Conservation (phyloP, 2,797 vertebrate genomes). For the Sebastes cheni region DNA sequence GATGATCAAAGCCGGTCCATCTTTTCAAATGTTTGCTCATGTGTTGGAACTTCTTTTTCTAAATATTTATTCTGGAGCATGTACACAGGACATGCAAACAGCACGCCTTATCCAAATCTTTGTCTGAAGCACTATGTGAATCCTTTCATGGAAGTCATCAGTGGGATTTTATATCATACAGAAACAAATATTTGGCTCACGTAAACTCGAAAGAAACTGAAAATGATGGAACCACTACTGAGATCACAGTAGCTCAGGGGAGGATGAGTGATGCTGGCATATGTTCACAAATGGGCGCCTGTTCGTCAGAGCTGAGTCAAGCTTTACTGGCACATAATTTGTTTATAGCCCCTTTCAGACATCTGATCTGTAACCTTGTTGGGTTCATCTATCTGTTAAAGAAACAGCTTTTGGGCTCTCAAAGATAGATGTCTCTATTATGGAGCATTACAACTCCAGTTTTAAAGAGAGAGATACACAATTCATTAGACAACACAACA, state of each 20-base stretch:
- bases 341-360: constrained; percentile 25
- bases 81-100: not conserved
- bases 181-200: not conserved
- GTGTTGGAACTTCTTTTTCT: not conserved
- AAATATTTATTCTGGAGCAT: not conserved
- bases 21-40: not conserved
- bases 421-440: not conserved
- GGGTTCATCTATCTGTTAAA: constrained; percentile 9
- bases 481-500: not conserved
- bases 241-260: not conserved
- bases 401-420: constrained; percentile 10
- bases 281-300: constrained; percentile 13
- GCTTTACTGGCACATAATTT: constrained; percentile 26
- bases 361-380: constrained; percentile 24
- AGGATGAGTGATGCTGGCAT: constrained; percentile 9
- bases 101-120: not conserved
- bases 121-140: not conserved
- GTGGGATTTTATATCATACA: not conserved
- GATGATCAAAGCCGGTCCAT: not conserved
- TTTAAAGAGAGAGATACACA: not conserved
- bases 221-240: constrained; percentile 10
- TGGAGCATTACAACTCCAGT: not conserved
- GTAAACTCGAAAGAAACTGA: not conserved
- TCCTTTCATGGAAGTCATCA: not conserved
- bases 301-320: constrained; percentile 27